Percentiles rank a stretch among this genome's conserved stretches.
Conservation (phyloP, 2,113 vertebrate genomes). For the Procavia capensis region DNA sequence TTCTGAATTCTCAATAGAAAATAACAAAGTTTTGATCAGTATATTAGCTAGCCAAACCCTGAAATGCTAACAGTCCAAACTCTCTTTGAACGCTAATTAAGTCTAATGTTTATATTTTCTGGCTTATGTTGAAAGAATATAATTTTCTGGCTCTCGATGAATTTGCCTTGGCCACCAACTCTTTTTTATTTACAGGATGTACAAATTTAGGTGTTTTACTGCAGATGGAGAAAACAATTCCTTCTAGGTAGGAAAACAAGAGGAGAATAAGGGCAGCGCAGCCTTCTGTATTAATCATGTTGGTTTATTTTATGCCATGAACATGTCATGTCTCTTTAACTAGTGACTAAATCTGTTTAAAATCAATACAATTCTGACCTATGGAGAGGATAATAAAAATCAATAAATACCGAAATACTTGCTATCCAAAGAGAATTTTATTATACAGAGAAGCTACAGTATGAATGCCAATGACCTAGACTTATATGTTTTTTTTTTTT, state of each 20-base stretch:
- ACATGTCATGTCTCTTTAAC: slow-evolving; percentile 13
- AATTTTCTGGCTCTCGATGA: neutral
- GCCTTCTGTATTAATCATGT: neutral
- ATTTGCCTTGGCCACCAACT: neutral
- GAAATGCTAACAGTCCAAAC: neutral
- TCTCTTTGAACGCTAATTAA: neutral
- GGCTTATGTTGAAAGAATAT: neutral
- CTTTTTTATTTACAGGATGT: neutral
- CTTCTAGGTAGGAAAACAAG: neutral
- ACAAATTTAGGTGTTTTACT: neutral
- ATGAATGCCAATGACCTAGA: neutral
- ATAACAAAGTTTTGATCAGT: neutral
- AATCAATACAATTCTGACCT: slow-evolving; percentile 56
- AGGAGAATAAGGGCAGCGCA: neutral
- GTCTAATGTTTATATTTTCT: neutral
- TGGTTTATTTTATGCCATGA: neutral
- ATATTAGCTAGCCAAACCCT: neutral
- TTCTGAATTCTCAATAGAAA: slow-evolving; percentile 24
- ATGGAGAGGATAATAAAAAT: slow-evolving; percentile 53
- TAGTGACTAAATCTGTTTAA: slow-evolving; percentile 54
- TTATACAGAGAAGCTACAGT: neutral
- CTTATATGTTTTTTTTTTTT: slow-evolving; percentile 49
- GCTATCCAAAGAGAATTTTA: slow-evolving; percentile 37
- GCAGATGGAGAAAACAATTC: neutral
- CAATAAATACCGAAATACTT: slow-evolving; percentile 52